Percentiles rank a stretch among this genome's conserved stretches.
Conservation (phyloP, 2,797 vertebrate genomes). For the Neopelma chrysocephalum region DNA sequence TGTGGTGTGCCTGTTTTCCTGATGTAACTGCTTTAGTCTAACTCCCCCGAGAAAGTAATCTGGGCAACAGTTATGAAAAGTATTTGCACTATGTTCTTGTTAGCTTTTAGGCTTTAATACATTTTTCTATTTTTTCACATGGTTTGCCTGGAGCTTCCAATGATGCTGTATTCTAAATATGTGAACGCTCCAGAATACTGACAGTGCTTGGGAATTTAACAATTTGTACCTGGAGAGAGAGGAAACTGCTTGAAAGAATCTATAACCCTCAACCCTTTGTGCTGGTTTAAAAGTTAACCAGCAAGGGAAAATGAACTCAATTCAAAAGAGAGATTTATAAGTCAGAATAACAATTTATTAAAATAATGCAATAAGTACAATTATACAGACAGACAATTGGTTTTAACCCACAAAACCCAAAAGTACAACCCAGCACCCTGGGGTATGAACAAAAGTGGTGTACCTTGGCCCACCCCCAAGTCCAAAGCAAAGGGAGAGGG, state of each 20-base stretch:
- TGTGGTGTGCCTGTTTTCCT: background rate
- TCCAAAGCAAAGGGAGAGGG: no score
- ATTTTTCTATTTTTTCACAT: background rate
- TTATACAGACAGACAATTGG: no score
- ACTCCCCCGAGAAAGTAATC: background rate
- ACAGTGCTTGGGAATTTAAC: background rate
- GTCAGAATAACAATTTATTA: no score
- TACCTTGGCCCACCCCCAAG: no score
- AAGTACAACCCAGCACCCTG: no score
- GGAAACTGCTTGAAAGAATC: background rate
- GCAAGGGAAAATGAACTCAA: no score
- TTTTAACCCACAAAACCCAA: no score
- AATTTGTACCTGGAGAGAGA: background rate
- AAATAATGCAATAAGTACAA: no score
- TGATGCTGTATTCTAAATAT: background rate
- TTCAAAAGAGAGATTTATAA: no score
- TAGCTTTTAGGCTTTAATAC: conserved; percentile 9
- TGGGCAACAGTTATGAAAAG: background rate
- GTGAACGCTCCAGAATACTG: background rate
- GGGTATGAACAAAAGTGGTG: no score
- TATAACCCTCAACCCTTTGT: background rate
- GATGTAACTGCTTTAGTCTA: background rate
- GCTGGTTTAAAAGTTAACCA: no score
- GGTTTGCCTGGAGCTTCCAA: background rate
- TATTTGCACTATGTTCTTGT: background rate